phyloP scores from a whole-genome alignment of 2,888 invertebrate genomes.

The Rhagonycha lutea region DNA sequence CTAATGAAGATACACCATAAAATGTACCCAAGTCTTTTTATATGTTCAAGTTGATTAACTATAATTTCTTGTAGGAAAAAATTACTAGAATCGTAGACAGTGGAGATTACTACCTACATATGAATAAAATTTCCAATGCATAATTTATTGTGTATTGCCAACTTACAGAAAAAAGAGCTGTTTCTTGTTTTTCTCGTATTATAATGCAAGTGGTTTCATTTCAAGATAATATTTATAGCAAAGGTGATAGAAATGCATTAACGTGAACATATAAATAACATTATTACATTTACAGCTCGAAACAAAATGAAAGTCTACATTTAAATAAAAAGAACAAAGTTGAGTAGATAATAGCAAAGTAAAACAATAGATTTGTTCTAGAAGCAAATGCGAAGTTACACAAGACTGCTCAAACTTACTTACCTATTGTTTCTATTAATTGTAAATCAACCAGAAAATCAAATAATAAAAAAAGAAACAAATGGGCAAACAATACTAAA shows the following conservation, averaged over 20 bases:
- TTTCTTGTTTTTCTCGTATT: not conserved
- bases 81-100: not conserved
- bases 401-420: not conserved
- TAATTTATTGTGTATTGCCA: not conserved
- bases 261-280: not conserved
- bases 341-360: not conserved
- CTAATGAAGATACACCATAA: too few relatives aligned
- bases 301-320: not conserved
- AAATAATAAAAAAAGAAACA: not conserved
- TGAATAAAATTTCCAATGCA: not conserved
- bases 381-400: not conserved
- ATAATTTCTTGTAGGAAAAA: not conserved
- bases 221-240: not conserved
- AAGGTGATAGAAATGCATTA: not conserved
- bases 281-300: not conserved
- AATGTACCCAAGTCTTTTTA: too few relatives aligned
- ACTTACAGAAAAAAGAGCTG: not conserved
- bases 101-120: not conserved
- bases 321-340: not conserved
- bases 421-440: not conserved
- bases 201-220: not conserved
- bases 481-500: not conserved
- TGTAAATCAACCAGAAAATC: not conserved
- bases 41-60: not conserved
- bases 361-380: not conserved